Evolutionary conservation across 2,113 vertebrate genomes (phyloP).

Genomic region (Diphyllodes magnificus): DNA sequence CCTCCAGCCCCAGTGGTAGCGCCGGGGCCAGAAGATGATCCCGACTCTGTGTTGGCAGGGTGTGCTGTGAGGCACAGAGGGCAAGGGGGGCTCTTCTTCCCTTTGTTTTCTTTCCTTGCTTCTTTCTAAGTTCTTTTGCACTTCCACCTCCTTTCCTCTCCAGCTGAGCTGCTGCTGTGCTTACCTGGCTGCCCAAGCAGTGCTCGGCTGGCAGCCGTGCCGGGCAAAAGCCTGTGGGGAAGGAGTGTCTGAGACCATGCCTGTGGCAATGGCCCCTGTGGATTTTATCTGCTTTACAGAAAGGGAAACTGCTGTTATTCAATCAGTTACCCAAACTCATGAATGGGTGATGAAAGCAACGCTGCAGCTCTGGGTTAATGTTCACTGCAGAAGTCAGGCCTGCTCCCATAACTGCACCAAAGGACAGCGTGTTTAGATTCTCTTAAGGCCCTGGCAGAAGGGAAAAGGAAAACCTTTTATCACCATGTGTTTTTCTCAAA

Average conservation of each 20-base stretch:
- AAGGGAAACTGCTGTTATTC: not conserved
- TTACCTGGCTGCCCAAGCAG: not conserved
- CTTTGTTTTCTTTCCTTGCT: not conserved
- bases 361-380: not conserved
- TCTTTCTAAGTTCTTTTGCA: not conserved
- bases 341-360: not conserved
- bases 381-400: not conserved
- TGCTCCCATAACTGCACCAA: not conserved
- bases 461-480: not conserved
- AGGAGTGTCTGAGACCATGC: not conserved
- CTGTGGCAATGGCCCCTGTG: not conserved
- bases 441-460: not conserved
- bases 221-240: not conserved
- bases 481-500: not conserved
- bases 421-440: not conserved
- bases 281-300: not conserved
- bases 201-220: not conserved
- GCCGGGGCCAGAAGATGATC: rapidly evolving
- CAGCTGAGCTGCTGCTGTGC: not conserved
- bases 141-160: not conserved
- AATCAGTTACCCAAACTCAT: not conserved
- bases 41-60: not conserved
- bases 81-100: not conserved
- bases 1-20: not conserved
- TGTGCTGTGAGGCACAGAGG: not conserved